phyloP scores from a whole-genome alignment of 2,113 vertebrate species.

The Gulo gulo region DNA sequence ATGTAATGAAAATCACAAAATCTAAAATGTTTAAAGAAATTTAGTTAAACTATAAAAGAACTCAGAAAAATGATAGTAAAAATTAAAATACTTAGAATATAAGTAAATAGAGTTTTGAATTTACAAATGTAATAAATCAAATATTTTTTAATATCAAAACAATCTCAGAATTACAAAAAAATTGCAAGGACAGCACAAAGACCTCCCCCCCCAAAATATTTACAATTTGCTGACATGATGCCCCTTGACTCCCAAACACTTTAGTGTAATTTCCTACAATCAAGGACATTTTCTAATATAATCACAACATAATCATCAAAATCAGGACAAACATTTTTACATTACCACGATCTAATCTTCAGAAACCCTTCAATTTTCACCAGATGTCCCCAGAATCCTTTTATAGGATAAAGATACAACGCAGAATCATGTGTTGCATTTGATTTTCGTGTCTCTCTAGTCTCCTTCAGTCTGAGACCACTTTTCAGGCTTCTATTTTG shows the following conservation, averaged over 20 bases:
- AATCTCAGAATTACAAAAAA: not conserved
- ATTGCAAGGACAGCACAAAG: not conserved
- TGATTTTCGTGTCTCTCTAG: not conserved
- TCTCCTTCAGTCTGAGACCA: not conserved
- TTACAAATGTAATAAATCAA: not conserved
- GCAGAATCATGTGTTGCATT: not conserved
- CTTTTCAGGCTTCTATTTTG: not conserved
- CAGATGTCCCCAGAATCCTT: not conserved
- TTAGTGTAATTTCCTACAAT: constrained; percentile 6
- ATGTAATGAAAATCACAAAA: not conserved
- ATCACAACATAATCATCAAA: not conserved
- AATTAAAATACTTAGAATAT: not conserved
- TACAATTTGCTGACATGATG: not conserved
- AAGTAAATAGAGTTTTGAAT: not conserved
- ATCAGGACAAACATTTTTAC: not conserved
- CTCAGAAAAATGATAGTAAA: not conserved
- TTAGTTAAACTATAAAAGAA: not conserved
- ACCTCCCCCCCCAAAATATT: not conserved
- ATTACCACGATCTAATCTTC: not conserved
- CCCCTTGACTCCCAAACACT: not conserved
- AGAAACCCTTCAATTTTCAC: not conserved
- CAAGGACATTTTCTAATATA: not conserved
- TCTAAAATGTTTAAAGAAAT: constrained; percentile 36
- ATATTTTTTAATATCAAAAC: not conserved
- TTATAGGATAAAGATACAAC: not conserved